Conservation (phyloP, 2,888 invertebrate species). For the Cosmopolites sordidus region DNA sequence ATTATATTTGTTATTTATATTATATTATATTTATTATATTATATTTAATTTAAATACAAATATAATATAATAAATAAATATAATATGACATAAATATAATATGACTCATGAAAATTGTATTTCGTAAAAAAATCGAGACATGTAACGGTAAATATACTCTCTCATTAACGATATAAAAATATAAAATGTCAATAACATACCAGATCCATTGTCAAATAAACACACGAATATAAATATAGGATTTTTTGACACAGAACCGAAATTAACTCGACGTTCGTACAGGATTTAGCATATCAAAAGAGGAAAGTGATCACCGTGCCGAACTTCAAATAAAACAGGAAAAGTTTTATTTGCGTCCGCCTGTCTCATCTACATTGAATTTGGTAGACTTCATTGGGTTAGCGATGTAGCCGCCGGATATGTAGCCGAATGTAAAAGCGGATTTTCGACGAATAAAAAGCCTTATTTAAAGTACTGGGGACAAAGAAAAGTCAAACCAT, state of each 20-base stretch:
- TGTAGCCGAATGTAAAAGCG: constrained; percentile 28
- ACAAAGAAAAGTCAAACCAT: constrained; percentile 19
- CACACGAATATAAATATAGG: not conserved
- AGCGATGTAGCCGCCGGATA: constrained; percentile 31
- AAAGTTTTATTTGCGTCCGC: constrained; percentile 45
- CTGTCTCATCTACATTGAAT: constrained; percentile 46
- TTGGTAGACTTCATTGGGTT: constrained; percentile 45
- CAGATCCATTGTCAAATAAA: not conserved
- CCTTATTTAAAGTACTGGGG: constrained; percentile 16
- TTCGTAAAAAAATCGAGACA: too few species aligned
- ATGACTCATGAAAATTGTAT: too few species aligned
- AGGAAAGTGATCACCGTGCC: constrained; percentile 42
- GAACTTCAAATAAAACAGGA: constrained; percentile 44
- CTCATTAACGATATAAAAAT: too few species aligned
- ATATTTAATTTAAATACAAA: too few species aligned
- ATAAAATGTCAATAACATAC: not conserved
- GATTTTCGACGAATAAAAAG: constrained; percentile 25
- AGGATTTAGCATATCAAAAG: constrained; percentile 35
- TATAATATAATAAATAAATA: too few species aligned
- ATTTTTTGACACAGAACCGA: not conserved
- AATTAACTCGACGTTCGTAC: not conserved
- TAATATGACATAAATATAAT: too few species aligned
- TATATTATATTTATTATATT: too few species aligned
- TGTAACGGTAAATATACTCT: too few species aligned
- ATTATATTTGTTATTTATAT: too few species aligned